A percentile compares a stretch with the other conserved stretches of the same genome.
These are phyloP conservation scores for Caenorhabditis sp. DNA, from an alignment of 2,888 invertebrate species.

Conservation along the genomic window DNA sequence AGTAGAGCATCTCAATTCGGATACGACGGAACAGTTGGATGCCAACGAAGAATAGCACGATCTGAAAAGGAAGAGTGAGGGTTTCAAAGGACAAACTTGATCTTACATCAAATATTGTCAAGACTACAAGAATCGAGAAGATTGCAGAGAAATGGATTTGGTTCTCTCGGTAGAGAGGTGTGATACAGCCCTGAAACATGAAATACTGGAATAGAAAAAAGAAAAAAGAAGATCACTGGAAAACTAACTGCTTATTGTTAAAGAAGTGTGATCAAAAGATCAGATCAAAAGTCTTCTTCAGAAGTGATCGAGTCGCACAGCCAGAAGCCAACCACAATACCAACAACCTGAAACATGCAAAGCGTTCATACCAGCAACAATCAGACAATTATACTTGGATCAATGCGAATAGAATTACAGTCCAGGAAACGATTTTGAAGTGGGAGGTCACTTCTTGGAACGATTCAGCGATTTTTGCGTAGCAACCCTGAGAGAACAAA, in stretches of 20 bases:
- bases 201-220: neutral
- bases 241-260: too few relatives aligned
- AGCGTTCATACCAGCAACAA: neutral
- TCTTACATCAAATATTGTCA: constrained; percentile 66
- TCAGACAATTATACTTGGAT: constrained; percentile 74
- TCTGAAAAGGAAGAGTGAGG: constrained; percentile 67
- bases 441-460: constrained; percentile 79
- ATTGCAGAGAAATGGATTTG: constrained; percentile 72
- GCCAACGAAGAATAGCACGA: constrained; percentile 66
- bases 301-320: constrained; percentile 81
- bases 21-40: constrained; percentile 74
- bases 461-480: constrained; percentile 79
- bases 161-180: constrained; percentile 64
- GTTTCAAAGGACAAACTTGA: neutral
- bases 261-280: constrained; percentile 16
- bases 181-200: constrained; percentile 76
- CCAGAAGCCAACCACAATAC: constrained; percentile 82
- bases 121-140: constrained; percentile 65
- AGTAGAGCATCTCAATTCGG: constrained; percentile 78
- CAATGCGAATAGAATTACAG: constrained; percentile 78
- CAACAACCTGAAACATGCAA: constrained; percentile 76
- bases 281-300: constrained; percentile 74
- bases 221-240: constrained; percentile 4
- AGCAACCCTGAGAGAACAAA: constrained; percentile 76
- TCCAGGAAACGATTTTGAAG: constrained; percentile 82